Evolutionary conservation across 2,797 vertebrate species (phyloP).

Genomic region (Amblyopsis hoosieri): DNA sequence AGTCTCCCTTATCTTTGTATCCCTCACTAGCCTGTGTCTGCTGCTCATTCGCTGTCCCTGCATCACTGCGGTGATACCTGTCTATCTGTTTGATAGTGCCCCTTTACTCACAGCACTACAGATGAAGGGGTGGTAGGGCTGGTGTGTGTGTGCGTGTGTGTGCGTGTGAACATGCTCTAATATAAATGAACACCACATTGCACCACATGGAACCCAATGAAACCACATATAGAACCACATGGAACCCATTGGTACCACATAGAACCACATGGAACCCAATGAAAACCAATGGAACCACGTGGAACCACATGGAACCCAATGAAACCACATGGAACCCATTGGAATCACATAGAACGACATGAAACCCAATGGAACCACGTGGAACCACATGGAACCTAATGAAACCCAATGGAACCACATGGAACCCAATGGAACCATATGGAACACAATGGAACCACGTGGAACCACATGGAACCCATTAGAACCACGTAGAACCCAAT

Average conservation of each 20-base stretch:
- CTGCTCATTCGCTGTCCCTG: conserved; percentile 18
- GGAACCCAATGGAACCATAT: conserved; percentile 26
- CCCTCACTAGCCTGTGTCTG: background rate
- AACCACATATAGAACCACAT: too few species aligned
- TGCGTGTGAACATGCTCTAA: too few species aligned
- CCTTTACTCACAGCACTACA: conserved; percentile 59
- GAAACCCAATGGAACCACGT: too few species aligned
- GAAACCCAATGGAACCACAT: conserved; percentile 1
- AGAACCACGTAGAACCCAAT: too few species aligned
- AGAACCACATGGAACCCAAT: too few species aligned
- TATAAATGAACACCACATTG: too few species aligned
- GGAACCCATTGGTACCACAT: too few species aligned
- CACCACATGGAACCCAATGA: too few species aligned
- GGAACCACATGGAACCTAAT: too few species aligned
- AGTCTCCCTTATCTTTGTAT: background rate
- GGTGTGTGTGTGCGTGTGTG: background rate
- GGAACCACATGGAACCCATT: too few species aligned
- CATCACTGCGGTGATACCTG: conserved; percentile 34
- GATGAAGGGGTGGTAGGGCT: conserved; percentile 19
- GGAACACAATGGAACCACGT: background rate
- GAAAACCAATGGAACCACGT: too few species aligned
- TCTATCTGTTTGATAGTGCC: conserved; percentile 67
- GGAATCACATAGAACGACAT: background rate
- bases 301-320: too few species aligned
- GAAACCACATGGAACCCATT: conserved; percentile 31